phyloP scores from a whole-genome alignment of 2,888 invertebrate genomes.

The Volucella bombylans region DNA sequence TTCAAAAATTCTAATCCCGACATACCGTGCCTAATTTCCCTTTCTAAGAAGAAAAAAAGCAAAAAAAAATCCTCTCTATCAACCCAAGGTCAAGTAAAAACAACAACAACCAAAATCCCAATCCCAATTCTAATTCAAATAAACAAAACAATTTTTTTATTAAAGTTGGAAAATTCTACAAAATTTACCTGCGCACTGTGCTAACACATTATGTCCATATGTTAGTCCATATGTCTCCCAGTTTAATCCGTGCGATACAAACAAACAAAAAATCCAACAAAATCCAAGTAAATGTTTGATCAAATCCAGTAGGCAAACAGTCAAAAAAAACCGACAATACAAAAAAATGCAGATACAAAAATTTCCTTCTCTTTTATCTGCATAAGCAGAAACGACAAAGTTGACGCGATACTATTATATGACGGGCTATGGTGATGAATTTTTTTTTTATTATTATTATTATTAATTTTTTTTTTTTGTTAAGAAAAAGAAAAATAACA shows the following conservation, averaged over 20 bases:
- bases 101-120: neutral
- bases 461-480: constrained; percentile 21
- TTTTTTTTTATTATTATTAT: neutral
- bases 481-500: constrained; percentile 27
- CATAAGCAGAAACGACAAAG: constrained; percentile 56
- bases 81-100: too few species aligned
- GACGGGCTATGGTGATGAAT: constrained; percentile 12
- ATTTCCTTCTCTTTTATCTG: constrained; percentile 49
- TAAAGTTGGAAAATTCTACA: neutral
- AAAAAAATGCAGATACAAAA: constrained; percentile 38
- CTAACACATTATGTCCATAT: constrained; percentile 73
- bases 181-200: constrained; percentile 70
- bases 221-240: constrained; percentile 65
- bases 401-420: too few species aligned
- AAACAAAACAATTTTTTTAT: constrained; percentile 12
- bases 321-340: constrained; percentile 5
- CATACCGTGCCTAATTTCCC: too few species aligned
- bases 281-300: constrained; percentile 68
- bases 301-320: constrained; percentile 59
- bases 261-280: constrained; percentile 38
- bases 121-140: neutral
- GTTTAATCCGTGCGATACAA: constrained; percentile 66
- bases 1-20: too few species aligned
- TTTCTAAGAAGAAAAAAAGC: too few species aligned
- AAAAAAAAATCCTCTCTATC: neutral